Conservation (phyloP, 2,888 invertebrate genomes). For the Mayetiola destructor region DNA sequence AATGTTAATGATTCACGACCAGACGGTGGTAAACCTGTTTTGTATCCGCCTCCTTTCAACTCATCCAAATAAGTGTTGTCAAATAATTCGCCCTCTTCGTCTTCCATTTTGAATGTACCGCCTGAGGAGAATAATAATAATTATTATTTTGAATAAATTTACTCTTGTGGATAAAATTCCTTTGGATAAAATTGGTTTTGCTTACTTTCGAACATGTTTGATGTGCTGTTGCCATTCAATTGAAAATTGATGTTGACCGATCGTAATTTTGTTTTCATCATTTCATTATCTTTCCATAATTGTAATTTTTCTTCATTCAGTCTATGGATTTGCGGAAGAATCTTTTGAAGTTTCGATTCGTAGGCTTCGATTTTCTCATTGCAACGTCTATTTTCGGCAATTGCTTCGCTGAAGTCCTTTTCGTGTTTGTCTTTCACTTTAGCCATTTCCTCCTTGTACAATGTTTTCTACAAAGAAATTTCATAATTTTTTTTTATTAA, state of each 20-base stretch:
- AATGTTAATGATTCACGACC: constrained; percentile 24
- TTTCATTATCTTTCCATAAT: constrained; percentile 29
- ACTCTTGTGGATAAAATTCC: not conserved
- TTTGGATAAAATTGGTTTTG: not conserved
- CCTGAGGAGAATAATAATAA: constrained; percentile 15
- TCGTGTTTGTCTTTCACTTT: constrained; percentile 33
- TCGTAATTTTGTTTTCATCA: constrained; percentile 28
- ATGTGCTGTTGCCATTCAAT: not conserved
- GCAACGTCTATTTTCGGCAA: constrained; percentile 25
- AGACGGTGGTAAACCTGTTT: constrained; percentile 28
- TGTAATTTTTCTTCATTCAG: constrained; percentile 32
- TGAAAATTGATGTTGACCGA: constrained; percentile 22
- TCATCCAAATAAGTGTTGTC: constrained; percentile 63
- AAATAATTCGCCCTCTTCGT: constrained; percentile 74
- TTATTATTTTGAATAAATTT: no score
- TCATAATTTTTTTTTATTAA: no score
- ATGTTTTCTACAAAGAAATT: constrained; percentile 26
- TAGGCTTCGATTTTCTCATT: constrained; percentile 23
- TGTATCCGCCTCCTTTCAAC: constrained; percentile 46
- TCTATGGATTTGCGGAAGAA: constrained; percentile 30
- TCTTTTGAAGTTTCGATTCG: constrained; percentile 28
- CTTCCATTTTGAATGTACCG: constrained; percentile 54
- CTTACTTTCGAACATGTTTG: not conserved
- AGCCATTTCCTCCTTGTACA: constrained; percentile 31
- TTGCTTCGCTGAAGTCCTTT: constrained; percentile 24